Base-by-base conservation (phyloP, 1,140 invertebrate species). In the Habropoda laboriosa region DNA sequence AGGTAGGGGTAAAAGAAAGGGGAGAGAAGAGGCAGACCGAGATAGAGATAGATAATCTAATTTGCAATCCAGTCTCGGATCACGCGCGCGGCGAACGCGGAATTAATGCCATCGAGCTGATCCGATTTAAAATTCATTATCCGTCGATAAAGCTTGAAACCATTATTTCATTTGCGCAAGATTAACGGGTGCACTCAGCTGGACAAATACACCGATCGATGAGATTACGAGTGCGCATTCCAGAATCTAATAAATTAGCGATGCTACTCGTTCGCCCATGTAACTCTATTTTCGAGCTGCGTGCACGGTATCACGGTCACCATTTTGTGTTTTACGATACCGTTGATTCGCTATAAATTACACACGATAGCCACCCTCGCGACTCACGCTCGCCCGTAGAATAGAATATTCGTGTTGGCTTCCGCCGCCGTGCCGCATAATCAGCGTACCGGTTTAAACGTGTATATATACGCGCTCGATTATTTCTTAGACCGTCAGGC, bases 121-220 rank as follows among this genome's bases (percentile, higher is more conserved):
- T 87, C 83, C 79, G 77, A 89, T 89, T 89, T 85, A 86, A 87
- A 88, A 86, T 86, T 82, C 82, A 89, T 87, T 89, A 88, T 83
- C 78, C 78, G 66, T 74, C 87, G 84, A 85, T 88, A 88, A 83
- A 87, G 86, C 75, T 81, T 80, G 66, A 81, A 85, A 85, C 78
- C 79, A 87, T 88, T 88, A 88, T 83, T 87, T 88, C 83, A 81
- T 82, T 87, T 85, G 82, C 82, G 71, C 78, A 79, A 85, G 85
- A 81, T 88, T 87, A 87, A 88, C 85, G 80, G 60, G 70, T 60
- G 80, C 86, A 77, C 80, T 87, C 85, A 80, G 70, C 81, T 82
- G 86, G 78, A 83, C 82, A 87, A 87, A 87, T 83, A 87, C 80
- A 83, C 75, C 86, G 78, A 87, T 87, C 86, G 82, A 82, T 78